Evolutionary conservation across 2,113 vertebrate genomes (phyloP).

Genomic region (Odontesthes bonariensis): DNA sequence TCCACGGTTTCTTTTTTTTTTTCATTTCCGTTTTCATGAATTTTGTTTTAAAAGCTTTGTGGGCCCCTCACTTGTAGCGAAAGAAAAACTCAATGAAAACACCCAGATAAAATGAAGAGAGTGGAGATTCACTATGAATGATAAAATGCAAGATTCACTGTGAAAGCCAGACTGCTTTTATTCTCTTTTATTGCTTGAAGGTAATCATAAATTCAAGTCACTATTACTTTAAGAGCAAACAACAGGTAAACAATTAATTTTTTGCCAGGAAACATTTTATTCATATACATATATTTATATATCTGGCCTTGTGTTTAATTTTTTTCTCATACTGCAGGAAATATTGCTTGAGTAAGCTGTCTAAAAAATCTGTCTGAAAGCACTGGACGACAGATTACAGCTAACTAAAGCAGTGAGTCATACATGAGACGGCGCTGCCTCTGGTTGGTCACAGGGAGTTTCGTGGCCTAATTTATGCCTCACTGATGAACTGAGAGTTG

Average conservation of each 20-base stretch:
- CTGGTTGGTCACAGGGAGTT: slow-evolving; percentile 19
- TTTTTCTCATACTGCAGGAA: slow-evolving; percentile 6
- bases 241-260: slow-evolving; percentile 7
- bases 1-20: background rate
- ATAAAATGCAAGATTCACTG: background rate
- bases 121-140: background rate
- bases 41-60: background rate
- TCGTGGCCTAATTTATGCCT: slow-evolving; percentile 25
- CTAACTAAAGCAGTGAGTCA: slow-evolving; percentile 31
- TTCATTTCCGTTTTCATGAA: background rate
- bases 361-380: slow-evolving; percentile 3
- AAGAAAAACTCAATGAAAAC: slow-evolving; percentile 2
- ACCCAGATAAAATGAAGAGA: background rate
- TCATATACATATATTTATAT: background rate
- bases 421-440: background rate
- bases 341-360: slow-evolving; percentile 2
- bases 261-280: slow-evolving; percentile 13
- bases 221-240: background rate
- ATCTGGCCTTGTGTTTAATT: slow-evolving; percentile 7
- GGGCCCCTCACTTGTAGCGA: background rate
- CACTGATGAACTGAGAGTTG: background rate
- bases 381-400: slow-evolving; percentile 8
- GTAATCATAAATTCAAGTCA: background rate
- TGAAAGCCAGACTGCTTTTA: background rate
- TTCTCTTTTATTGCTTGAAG: background rate